Base-by-base conservation (phyloP, 2,888 invertebrate species). In the Hololepta plana region DNA sequence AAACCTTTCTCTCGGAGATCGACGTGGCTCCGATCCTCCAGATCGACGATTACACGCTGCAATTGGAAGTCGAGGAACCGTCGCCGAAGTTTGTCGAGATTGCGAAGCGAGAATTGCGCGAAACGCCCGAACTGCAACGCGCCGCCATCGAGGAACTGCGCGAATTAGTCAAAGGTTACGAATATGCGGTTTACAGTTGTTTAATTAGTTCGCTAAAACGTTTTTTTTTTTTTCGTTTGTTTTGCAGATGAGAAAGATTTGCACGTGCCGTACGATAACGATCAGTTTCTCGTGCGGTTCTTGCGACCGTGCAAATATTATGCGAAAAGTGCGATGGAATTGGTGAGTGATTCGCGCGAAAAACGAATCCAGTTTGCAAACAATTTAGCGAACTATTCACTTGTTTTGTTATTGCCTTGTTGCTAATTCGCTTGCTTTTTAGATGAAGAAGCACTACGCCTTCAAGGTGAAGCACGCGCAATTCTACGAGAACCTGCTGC, bases 231-330 rank as follows among this genome's bases (percentile, higher is more conserved):
- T 29, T 31, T 32, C 25, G 16, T 27, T 30, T 30, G 24, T 17
- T 33, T 63, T 62, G 15, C 50, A 79, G 80, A 51, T 26, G 76
- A 79, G 39, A 53, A 61, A 20, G 51, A 62, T 16, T 52, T 80
- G 1, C 47, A 58, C 15, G 53, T 76, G 26, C 79, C 79, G 0
- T 38, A 64, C n/a, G 68, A 75, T 26, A 66, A 68, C 33, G 79
- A 80, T 40, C 67, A 69, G 3, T 85, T 69, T 43, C 60, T 84
- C 23, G 53, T 70, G 31, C 73, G 77, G 51, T 90, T 85, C 46
- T 57, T 90, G 23, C 63, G 90, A 31, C 87, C 87, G 0, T 74
- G 79, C 44, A 84, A 87, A 53, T 90, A 75, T 54, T 81, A 88
- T 46, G 67, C 82, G 1, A 74, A 81, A 26, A 72, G 81, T 38